Conservation (phyloP, 2,888 invertebrate species). For the Graphium colonna region DNA sequence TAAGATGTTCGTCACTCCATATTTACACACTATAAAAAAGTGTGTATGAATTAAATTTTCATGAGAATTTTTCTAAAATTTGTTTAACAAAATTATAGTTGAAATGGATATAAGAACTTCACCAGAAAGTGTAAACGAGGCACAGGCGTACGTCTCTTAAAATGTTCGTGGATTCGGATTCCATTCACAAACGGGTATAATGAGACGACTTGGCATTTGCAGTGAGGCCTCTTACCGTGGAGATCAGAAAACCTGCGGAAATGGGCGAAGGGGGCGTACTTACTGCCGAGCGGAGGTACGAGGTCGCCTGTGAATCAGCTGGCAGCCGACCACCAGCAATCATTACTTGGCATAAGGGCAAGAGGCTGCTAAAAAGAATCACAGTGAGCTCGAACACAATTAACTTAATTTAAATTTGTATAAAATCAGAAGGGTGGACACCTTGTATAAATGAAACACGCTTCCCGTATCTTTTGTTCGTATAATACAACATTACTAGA, state of each 20-base stretch:
- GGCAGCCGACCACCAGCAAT: slow-evolving; percentile 92
- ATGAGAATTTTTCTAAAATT: too few relatives aligned
- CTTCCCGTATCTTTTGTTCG: too few relatives aligned
- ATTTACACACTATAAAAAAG: too few relatives aligned
- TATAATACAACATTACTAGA: too few relatives aligned
- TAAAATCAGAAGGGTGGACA: too few relatives aligned
- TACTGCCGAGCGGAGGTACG: slow-evolving; percentile 90
- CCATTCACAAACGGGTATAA: slow-evolving; percentile 4
- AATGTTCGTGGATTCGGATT: slow-evolving; percentile 1
- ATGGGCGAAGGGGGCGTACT: slow-evolving; percentile 81
- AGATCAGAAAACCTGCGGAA: slow-evolving; percentile 82
- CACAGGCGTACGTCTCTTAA: not conserved
- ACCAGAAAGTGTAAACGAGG: not conserved
- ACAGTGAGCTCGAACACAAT: too few relatives aligned
- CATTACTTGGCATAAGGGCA: slow-evolving; percentile 94
- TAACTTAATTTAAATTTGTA: too few relatives aligned
- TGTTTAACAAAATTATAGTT: not conserved
- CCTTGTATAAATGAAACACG: too few relatives aligned
- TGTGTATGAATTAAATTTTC: too few relatives aligned
- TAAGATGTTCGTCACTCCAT: too few relatives aligned
- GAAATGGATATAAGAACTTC: not conserved
- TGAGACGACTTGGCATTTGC: slow-evolving; percentile 32
- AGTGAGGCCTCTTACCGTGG: slow-evolving; percentile 92
- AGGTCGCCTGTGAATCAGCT: slow-evolving; percentile 90
- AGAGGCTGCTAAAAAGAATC: slow-evolving; percentile 88